Evolutionary conservation across 2,113 vertebrate species (phyloP).

Genomic region (Pachypanchax playfairii): DNA sequence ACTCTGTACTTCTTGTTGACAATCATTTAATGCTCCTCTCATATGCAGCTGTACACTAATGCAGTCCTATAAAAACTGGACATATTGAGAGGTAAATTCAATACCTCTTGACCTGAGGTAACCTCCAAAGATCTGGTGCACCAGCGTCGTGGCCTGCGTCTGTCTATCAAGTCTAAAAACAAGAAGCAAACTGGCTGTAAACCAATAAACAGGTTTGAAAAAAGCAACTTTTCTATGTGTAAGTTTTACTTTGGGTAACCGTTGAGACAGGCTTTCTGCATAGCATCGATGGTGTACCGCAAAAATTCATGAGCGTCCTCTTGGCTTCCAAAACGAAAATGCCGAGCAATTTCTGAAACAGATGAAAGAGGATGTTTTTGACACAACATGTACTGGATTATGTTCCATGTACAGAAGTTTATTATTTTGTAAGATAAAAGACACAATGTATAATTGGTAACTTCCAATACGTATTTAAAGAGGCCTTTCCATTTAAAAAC

Average conservation of each 20-base stretch:
- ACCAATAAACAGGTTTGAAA: background rate
- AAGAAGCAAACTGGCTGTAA: background rate
- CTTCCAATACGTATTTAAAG: no score
- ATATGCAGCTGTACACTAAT: background rate
- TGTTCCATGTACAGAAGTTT: no score
- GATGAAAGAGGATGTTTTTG: slow-evolving; percentile 5
- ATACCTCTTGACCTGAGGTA: slow-evolving; percentile 94
- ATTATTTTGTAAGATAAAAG: no score
- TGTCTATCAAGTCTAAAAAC: slow-evolving; percentile 89
- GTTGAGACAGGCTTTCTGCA: slow-evolving; percentile 95
- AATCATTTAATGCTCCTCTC: background rate
- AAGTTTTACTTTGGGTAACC: slow-evolving; percentile 87
- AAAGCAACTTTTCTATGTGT: background rate
- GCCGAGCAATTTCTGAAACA: slow-evolving; percentile 88
- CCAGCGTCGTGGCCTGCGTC: slow-evolving; percentile 91
- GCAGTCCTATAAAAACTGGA: background rate
- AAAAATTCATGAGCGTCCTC: slow-evolving; percentile 97
- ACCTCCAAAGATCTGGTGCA: slow-evolving; percentile 97
- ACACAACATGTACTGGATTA: background rate
- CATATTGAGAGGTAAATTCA: slow-evolving; percentile 26
- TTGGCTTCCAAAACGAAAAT: slow-evolving; percentile 93
- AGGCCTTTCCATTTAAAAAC: no score
- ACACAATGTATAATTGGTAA: no score
- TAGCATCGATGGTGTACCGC: slow-evolving; percentile 93
- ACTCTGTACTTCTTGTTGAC: slow-evolving; percentile 9